These are phyloP conservation scores for Camponotus vicinus DNA, from an alignment of 1,140 invertebrate species.

Conservation along the genomic window DNA sequence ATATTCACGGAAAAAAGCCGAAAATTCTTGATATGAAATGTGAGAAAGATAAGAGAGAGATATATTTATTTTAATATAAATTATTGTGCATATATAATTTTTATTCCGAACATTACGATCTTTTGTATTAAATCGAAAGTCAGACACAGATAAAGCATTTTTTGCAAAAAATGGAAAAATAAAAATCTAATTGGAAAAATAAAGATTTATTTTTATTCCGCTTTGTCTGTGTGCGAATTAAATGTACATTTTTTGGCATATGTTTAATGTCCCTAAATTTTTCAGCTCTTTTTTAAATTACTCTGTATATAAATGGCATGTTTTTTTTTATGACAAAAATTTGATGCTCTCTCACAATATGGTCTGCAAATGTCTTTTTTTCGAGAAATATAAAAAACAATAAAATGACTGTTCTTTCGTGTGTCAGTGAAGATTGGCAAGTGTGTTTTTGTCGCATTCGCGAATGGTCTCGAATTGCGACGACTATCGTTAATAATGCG, in stretches of 20 bases:
- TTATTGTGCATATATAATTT: neutral
- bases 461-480: conserved; percentile 24
- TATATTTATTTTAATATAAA: neutral
- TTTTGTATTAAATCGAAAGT: neutral
- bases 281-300: neutral
- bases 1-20: neutral
- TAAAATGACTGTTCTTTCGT: conserved; percentile 6
- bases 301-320: neutral
- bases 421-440: neutral
- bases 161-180: neutral
- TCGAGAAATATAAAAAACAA: neutral
- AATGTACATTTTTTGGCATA: neutral
- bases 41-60: neutral
- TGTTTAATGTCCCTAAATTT: neutral
- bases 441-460: neutral
- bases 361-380: neutral
- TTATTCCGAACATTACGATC: neutral
- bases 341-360: neutral
- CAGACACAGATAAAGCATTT: neutral
- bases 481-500: conserved; percentile 48
- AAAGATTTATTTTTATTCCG: neutral
- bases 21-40: neutral
- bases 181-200: neutral
- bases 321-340: neutral
- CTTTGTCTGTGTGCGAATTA: neutral